Evolutionary conservation across 2,797 vertebrate species (phyloP).

Genomic region (Clarias fuscus): DNA sequence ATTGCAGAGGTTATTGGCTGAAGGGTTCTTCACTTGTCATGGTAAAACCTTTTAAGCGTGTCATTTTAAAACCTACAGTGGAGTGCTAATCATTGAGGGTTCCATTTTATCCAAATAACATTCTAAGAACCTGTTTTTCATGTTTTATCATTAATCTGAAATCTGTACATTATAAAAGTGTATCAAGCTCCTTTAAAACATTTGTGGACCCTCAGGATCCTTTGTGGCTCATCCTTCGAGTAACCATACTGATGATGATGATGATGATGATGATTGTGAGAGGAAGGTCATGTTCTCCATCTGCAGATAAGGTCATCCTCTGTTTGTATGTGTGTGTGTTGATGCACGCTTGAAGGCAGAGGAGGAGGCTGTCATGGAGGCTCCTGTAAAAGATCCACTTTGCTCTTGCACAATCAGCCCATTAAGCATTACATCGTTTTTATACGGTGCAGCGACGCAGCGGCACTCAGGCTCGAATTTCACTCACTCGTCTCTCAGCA

Average conservation of each 20-base stretch:
- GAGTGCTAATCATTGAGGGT: no score
- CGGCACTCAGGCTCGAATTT: not conserved
- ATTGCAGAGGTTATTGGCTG: no score
- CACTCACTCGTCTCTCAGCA: not conserved
- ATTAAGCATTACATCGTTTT: constrained; percentile 31
- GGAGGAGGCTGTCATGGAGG: constrained; percentile 25
- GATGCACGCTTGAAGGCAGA: constrained; percentile 42
- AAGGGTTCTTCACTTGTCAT: no score
- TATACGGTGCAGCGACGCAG: not conserved
- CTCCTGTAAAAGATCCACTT: constrained; percentile 37
- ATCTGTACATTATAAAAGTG: not conserved
- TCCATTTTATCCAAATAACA: no score
- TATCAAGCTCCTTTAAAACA: not conserved
- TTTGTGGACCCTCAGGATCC: not conserved
- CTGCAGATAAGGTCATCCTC: constrained; percentile 31
- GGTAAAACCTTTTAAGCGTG: no score
- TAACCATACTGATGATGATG: constrained; percentile 30
- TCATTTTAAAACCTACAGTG: no score
- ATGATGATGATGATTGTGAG: not conserved
- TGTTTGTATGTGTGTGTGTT: constrained; percentile 14
- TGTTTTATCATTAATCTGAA: not conserved
- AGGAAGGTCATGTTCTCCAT: constrained; percentile 37
- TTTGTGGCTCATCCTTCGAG: constrained; percentile 26
- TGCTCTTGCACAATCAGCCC: constrained; percentile 2
- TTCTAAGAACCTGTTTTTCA: not conserved